Conservation (phyloP, 2,797 vertebrate genomes). For the Antennarius maculatus region DNA sequence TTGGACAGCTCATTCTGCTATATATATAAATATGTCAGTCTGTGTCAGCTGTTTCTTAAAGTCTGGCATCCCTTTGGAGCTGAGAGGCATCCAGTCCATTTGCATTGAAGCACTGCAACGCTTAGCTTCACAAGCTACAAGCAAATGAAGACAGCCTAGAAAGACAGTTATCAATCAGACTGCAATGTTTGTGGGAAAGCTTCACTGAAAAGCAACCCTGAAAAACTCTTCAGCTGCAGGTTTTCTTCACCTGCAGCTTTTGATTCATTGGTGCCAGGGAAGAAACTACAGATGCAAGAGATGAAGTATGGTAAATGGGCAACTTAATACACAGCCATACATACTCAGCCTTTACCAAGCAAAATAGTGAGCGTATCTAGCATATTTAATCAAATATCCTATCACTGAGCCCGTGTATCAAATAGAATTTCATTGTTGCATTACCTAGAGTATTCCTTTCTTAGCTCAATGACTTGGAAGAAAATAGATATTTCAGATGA, state of each 20-base stretch:
- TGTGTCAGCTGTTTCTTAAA: conserved; percentile 55
- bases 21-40: conserved; percentile 47
- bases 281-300: conserved; percentile 58
- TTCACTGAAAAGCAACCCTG: conserved; percentile 71
- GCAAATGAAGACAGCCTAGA: conserved; percentile 42
- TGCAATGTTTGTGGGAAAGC: conserved; percentile 67
- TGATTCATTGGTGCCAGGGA: conserved; percentile 72
- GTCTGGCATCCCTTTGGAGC: conserved; percentile 50
- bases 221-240: conserved; percentile 68
- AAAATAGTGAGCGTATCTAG: conserved; percentile 53
- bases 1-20: conserved; percentile 50
- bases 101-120: conserved; percentile 53
- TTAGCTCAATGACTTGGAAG: conserved; percentile 48
- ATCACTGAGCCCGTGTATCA: conserved; percentile 63
- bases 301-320: conserved; percentile 67
- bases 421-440: conserved; percentile 65
- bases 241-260: conserved; percentile 61
- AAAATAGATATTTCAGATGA: conserved; percentile 54
- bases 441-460: conserved; percentile 49
- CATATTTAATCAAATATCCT: conserved; percentile 76
- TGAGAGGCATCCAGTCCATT: conserved; percentile 62
- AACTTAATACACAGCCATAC: conserved; percentile 63
- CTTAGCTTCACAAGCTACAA: conserved; percentile 50
- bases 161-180: conserved; percentile 80
- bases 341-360: conserved; percentile 10